Percentiles rank a stretch among this genome's conserved stretches.
These are phyloP conservation scores for Myotis findleyi DNA, from an alignment of 2,797 vertebrate genomes.

Conservation along the genomic window DNA sequence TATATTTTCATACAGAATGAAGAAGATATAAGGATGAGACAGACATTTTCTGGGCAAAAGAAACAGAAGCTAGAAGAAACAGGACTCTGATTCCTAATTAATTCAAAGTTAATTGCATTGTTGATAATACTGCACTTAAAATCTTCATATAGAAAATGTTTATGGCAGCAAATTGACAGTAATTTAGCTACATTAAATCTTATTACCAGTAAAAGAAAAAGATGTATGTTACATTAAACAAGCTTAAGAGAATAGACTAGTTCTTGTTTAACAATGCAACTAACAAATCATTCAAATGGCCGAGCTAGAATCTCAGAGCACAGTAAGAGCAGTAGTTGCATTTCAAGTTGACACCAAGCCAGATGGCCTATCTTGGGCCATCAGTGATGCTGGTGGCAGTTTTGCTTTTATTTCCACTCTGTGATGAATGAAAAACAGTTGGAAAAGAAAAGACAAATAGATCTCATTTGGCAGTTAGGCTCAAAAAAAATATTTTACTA, in stretches of 20 bases:
- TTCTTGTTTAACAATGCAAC: conserved; percentile 81
- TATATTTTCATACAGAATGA: conserved; percentile 71
- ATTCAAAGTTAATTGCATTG: conserved; percentile 87
- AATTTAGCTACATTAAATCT: conserved; percentile 87
- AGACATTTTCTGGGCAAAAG: conserved; percentile 80
- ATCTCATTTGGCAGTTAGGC: not conserved
- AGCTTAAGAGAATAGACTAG: conserved; percentile 82
- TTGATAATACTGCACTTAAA: conserved; percentile 85
- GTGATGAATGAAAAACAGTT: not conserved
- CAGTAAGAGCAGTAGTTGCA: not conserved
- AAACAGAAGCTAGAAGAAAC: conserved; percentile 80
- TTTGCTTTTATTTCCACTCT: not conserved
- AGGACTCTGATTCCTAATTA: conserved; percentile 85
- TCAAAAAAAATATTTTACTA: not conserved
- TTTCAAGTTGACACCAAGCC: conserved; percentile 40
- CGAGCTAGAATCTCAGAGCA: conserved; percentile 73
- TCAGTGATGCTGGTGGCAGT: not conserved
- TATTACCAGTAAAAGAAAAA: conserved; percentile 85
- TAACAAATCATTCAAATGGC: conserved; percentile 70
- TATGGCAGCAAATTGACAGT: conserved; percentile 86
- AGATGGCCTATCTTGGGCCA: conserved; percentile 23
- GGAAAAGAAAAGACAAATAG: not conserved
- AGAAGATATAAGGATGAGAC: conserved; percentile 72
- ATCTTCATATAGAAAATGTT: conserved; percentile 88
- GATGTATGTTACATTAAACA: conserved; percentile 84